Base-by-base conservation (phyloP, 53 echinoderm and acorn worm species). In the Antedon mediterranea region DNA sequence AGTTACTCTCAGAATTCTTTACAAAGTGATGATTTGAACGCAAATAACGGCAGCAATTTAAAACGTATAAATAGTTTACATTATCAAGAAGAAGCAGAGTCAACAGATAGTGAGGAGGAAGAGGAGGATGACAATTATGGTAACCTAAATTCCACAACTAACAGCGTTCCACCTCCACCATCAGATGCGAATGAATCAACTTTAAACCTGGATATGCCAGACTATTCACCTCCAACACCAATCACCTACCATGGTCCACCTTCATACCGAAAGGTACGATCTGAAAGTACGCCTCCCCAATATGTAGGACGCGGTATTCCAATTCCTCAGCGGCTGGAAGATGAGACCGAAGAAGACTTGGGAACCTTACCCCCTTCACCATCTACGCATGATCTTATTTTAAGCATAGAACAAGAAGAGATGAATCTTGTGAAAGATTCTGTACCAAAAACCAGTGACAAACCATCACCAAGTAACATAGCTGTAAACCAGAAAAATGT, bases 191-290 rank as follows among this genome's bases (percentile, higher is more conserved):
- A 82, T 31, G 85, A 97, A 32, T 74, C 81, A 0, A 89, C 97
- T 14, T 80, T 86, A 14, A 79, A 82, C 30, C 79, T 80, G 30
- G 88, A 82, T 43, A 43, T 87, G 43, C 78, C 97, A 0, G 87
- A 97, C 73, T 92, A 85, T 71, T 82, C 89, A 13, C 92, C 97
- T n/a, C 97, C 95, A 23, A 85, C 95, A 15, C 83, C 87, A 26
- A 15, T 91, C 33, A 3, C 75, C 0, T 31, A 71, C 71, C 31
- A 3, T 8, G 20, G 20, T 29, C 43, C 72, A 30, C 31, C 41
- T 11, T 8, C 31, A 14, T n/a, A 43, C 30, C 83, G 72, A 14
- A 42, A 72, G 14, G 0, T 72, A 37, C 83, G 71, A 27, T 71
- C 82, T 77, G 44, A 82, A 6, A 80, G 85, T 78, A 87, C 90